Base-by-base conservation (phyloP, 1,140 invertebrate genomes). In the Seison nebaliae region DNA sequence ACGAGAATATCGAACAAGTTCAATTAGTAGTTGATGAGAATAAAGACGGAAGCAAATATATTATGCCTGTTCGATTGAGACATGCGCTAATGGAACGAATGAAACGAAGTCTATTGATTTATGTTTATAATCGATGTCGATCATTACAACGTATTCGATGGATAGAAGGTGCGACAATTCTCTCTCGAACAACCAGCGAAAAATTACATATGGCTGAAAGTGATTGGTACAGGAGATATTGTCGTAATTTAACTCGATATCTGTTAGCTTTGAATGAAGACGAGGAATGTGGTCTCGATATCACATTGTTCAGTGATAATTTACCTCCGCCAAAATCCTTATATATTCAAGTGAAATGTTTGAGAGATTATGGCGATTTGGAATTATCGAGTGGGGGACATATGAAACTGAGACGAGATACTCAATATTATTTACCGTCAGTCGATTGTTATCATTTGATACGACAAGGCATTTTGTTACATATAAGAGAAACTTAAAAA, bases 301-400 rank as follows among this genome's bases (percentile, higher is more conserved):
- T 28, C 35, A 38, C 19, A 21, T 49, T 49, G 14, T 49, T 86
- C 43, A 78, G 79, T 7, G 70, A 73, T 43, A 64, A 70, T 46
- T 62, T 67, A 43, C 75, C 76, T 5, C 83, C 83, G 37, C 83
- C 83, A 1, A 91, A 91, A 54, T 72, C 73, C 8, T 60, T 88
- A 9, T 29, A 36, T 41, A 39, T 48, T 30, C 35, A 73, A 70
- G 80, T 88, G 1, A 61, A 76, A 20, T 86, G 80, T 54, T 49
- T 86, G 17, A 59, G 67, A 28, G 79, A 93, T 58, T 83, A 81
- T 63, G 84, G 84, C 1, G 78, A 77, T 57, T 71, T 83, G 50
- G 83, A 93, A 57, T 65, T 84, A 11, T 79, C 80, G 49, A 75
- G 84, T 65, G 86, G 84, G 23, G 73, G 76, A 51, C 66, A 74